Evolutionary conservation across 2,797 vertebrate species (phyloP), one percentile per base, ranked within the genome.

Genomic region (Catharus ustulatus): DNA sequence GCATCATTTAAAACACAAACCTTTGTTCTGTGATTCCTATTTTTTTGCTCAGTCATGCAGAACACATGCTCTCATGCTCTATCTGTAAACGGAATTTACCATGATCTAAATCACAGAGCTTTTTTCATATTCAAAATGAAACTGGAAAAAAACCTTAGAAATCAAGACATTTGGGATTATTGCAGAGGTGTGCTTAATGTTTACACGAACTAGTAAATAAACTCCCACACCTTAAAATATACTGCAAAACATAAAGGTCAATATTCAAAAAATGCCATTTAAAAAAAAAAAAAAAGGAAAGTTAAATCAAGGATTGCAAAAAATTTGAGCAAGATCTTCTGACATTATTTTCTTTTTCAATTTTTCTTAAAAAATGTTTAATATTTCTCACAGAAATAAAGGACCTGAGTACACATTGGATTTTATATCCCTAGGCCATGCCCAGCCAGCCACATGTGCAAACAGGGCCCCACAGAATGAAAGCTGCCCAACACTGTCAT

Each of bases 181-280:
- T 51, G 32, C 21, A 75, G 23, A 29, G 16, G 10, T 34, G 4
- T 51, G 12, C 10, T 71, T 43, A 59, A 36, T 11, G 0, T 46
- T 80, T 81, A 26, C 9, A 30, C 12, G 10, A 17, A 10, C 5
- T 43, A 22, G 16, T 38, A 77, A 43, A 54, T 68, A 58, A 10
- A 6, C 0, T 36, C 5, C 4, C 2, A 0, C 4, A 16, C 5
- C 13, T 36, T 29, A 18, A 66, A 83, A 89, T 43, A 30, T 18
- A 13, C 3, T 40, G 4, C 15, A 62, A 79, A 84, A 22, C 3
- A 38, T 18, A 52, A 72, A 54, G 6, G 7, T n/a, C 20, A 36
- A 17, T 15, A 5, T 21, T 76, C 3, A 43, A 66, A 87, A 30
- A 16, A 49, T 27, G 15, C 15, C 15, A 49, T 15, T 27, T 15